Base-by-base conservation (phyloP, 2,888 invertebrate genomes). In the Phengaris alcon region DNA sequence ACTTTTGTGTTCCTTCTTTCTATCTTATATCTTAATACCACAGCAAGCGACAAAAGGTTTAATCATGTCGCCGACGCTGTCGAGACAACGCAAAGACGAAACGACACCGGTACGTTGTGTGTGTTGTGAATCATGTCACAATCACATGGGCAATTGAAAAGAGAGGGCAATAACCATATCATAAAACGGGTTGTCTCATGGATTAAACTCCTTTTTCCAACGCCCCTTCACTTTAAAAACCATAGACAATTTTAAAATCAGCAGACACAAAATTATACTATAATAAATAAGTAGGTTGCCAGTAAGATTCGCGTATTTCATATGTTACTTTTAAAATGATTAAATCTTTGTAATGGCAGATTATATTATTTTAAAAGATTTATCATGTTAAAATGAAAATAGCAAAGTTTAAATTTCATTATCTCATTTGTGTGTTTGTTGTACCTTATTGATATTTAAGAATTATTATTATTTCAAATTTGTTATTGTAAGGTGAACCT, bases 1-100 rank as follows among this genome's bases (percentile, higher is more conserved):
- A 69, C n/a, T 15, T 64, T 73, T 51, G 51, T 75, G 46, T 73
- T 73, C 70, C 68, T 76, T 75, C 76, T 79, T 75, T 79, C 77
- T 78, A 75, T 77, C 77, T 78, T 80, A 75, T 80, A 77, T 78
- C 75, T 76, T 75, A 74, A 78, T 78, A 77, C 78, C 78, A 78
- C 89, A 92, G 92, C 86, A 86, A 82, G 86, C 92, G 80, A 86
- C 89, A 83, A 90, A 91, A 86, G 91, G 91, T 83, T 86, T 91
- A 88, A 86, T 86, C 84, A 83, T 89, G 83, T 86, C 90, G 79
- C 89, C 89, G 82, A 88, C 88, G 83, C 88, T 87, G 81, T 82
- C 88, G 82, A 87, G 90, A 81, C 89, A 85, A 82, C 84, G 84
- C 83, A 86, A 84, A 83, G 81, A 80, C 80, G 84, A 82, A 77